Evolutionary conservation across 2,888 invertebrate genomes (phyloP).

Genomic region (Drosophila anceps): DNA sequence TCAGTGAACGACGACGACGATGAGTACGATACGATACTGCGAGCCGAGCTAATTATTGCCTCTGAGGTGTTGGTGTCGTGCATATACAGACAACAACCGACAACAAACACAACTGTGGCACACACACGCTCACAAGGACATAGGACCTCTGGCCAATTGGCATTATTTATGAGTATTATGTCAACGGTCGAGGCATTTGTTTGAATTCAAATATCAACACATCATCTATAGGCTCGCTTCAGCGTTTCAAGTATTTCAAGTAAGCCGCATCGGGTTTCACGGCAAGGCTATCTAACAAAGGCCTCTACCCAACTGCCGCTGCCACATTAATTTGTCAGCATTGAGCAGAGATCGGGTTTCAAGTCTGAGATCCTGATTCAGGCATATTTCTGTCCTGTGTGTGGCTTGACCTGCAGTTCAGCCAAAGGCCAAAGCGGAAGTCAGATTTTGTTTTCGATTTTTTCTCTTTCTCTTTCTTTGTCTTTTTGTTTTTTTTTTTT

Average conservation of each 20-base stretch:
- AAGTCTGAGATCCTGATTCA: constrained; percentile 46
- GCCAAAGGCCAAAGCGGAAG: constrained; percentile 62
- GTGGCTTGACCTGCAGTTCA: constrained; percentile 60
- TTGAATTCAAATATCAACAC: constrained; percentile 79
- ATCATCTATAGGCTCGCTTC: constrained; percentile 52
- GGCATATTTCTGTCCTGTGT: constrained; percentile 33
- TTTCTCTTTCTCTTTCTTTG: constrained; percentile 3
- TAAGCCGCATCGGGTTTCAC: constrained; percentile 67
- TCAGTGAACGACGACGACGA: not conserved
- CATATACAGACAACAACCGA: constrained; percentile 19
- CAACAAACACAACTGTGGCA: constrained; percentile 22
- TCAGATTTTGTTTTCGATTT: constrained; percentile 26
- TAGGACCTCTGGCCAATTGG: constrained; percentile 45
- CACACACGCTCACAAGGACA: constrained; percentile 12
- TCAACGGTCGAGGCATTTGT: constrained; percentile 61
- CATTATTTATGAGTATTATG: constrained; percentile 70
- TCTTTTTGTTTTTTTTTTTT: constrained; percentile 6
- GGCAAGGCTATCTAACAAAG: constrained; percentile 48
- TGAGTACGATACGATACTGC: constrained; percentile 2
- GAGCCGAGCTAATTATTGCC: constrained; percentile 61
- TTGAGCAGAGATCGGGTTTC: constrained; percentile 62
- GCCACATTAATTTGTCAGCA: constrained; percentile 78
- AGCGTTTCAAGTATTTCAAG: constrained; percentile 62
- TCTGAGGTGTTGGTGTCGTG: constrained; percentile 44
- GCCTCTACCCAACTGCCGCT: constrained; percentile 26